Evolutionary conservation across 2,797 vertebrate genomes (phyloP).

Genomic region (Pantherophis vulpinus): DNA sequence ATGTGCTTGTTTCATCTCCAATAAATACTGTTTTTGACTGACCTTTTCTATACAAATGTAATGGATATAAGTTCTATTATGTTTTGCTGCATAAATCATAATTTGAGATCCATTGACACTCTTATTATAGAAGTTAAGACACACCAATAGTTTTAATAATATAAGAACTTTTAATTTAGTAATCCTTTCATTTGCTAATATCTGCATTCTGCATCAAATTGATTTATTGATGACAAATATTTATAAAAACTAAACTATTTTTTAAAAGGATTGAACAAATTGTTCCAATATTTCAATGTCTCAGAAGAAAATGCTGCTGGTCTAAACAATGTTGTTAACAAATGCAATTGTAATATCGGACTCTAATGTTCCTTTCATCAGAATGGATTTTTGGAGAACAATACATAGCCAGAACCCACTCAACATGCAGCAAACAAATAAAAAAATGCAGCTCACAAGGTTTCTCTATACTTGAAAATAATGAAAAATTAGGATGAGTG

Average conservation of each 20-base stretch:
- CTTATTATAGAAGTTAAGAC: not conserved
- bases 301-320: not conserved
- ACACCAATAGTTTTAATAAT: not conserved
- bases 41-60: not conserved
- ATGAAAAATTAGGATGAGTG: not conserved
- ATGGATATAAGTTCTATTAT: not conserved
- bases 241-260: not conserved
- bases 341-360: not conserved
- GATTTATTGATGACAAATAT: not conserved
- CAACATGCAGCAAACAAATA: not conserved
- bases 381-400: not conserved
- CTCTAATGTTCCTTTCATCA: not conserved
- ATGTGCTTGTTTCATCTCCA: not conserved
- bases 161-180: not conserved
- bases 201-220: not conserved
- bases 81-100: not conserved
- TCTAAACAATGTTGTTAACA: not conserved
- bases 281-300: not conserved
- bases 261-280: not conserved
- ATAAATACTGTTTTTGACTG: not conserved
- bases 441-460: not conserved
- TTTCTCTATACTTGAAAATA: not conserved
- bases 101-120: not conserved
- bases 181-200: not conserved
- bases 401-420: not conserved